These are phyloP conservation scores for Phragmatobia fuliginosa DNA, from an alignment of 2,888 invertebrate species.

Conservation along the genomic window DNA sequence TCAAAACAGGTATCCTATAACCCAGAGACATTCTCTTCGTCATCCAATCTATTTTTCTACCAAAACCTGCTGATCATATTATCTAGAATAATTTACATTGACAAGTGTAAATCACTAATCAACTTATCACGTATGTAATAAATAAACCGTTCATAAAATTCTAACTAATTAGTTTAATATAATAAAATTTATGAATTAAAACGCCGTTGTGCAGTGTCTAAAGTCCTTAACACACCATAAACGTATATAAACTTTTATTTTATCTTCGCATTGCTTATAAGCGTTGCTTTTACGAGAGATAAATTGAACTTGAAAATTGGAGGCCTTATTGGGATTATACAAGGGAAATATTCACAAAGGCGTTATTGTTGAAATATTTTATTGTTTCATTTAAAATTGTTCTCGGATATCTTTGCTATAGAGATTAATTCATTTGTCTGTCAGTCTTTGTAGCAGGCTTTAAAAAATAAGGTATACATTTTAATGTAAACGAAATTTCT, in stretches of 20 bases:
- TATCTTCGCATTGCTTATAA: slow-evolving; percentile 47
- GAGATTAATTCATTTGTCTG: background rate
- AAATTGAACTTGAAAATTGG: slow-evolving; percentile 51
- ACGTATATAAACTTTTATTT: slow-evolving; percentile 56
- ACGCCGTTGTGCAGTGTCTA: slow-evolving; percentile 16
- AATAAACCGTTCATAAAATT: background rate
- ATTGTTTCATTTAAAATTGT: background rate
- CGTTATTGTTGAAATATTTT: slow-evolving; percentile 1
- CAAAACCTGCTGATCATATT: background rate
- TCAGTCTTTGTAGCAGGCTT: too few relatives aligned
- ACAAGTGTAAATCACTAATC: background rate
- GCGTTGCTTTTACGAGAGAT: slow-evolving; percentile 47
- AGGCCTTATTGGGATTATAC: slow-evolving; percentile 31
- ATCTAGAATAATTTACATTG: background rate
- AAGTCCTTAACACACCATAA: slow-evolving; percentile 33
- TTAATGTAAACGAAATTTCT: too few relatives aligned
- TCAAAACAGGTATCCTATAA: background rate
- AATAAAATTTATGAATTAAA: background rate
- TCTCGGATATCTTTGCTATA: background rate
- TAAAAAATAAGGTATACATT: too few relatives aligned
- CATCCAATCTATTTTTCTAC: background rate
- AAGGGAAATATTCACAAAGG: slow-evolving; percentile 23
- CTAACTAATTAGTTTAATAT: background rate
- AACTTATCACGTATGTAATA: too few relatives aligned
- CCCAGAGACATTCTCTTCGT: background rate